Evolutionary conservation across 2,113 vertebrate genomes (phyloP).

Genomic region (Erythrolamprus reginae): DNA sequence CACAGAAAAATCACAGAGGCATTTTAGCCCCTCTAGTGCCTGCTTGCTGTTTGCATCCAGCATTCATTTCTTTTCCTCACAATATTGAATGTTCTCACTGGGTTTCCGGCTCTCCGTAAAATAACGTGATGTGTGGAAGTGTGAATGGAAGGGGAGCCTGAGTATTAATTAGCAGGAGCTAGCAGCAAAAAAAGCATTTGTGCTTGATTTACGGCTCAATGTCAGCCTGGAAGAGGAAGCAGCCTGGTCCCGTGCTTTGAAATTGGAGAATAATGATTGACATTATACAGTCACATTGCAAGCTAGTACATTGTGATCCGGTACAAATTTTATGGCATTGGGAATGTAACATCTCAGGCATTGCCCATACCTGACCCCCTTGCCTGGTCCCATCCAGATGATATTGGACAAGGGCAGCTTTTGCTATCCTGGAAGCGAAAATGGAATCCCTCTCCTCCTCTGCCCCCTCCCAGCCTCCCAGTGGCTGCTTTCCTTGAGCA

Average conservation of each 20-base stretch:
- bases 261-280: background rate
- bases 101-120: background rate
- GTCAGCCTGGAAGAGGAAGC: background rate
- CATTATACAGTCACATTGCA: background rate
- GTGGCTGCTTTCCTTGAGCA: background rate
- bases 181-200: background rate
- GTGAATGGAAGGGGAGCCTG: background rate
- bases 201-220: background rate
- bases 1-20: background rate
- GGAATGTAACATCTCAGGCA: background rate
- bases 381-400: background rate
- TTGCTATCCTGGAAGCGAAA: background rate
- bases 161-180: background rate
- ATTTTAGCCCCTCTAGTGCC: background rate
- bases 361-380: background rate
- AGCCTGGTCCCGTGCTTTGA: background rate
- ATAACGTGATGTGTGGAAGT: too few species aligned
- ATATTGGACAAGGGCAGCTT: background rate
- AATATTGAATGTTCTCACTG: background rate
- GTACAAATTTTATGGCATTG: conserved; percentile 5
- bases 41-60: background rate
- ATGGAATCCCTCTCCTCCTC: background rate
- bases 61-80: background rate
- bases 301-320: background rate
- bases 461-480: too few species aligned